Conservation (phyloP, 2,797 vertebrate species). For the Varecia variegata region DNA sequence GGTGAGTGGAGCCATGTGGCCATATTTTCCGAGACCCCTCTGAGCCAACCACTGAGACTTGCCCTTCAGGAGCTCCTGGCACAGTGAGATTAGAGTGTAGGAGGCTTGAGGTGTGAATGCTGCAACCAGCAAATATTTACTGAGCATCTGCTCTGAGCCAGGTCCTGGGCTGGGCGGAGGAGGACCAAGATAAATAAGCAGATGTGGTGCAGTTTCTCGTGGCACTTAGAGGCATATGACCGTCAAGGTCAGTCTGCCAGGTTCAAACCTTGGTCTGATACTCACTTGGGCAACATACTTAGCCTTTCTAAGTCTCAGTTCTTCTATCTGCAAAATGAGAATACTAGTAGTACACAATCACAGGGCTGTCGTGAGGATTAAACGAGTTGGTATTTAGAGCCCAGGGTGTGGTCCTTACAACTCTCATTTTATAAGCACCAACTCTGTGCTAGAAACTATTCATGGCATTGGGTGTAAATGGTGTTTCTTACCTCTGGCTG, state of each 20-base stretch:
- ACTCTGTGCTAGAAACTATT: neutral
- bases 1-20: neutral
- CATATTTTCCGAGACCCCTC: neutral
- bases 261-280: neutral
- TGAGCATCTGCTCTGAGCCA: neutral
- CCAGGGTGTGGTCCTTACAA: neutral
- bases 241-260: neutral
- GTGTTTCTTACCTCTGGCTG: neutral
- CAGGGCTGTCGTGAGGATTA: neutral
- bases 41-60: neutral
- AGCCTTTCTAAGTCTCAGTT: neutral
- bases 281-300: neutral
- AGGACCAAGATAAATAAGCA: neutral
- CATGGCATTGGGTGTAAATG: neutral
- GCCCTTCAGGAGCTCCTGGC: neutral
- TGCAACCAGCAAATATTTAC: no score
- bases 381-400: neutral
- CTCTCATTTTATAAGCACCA: neutral
- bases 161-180: neutral
- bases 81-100: neutral
- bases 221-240: neutral
- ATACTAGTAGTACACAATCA: accelerated
- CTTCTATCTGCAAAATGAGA: neutral
- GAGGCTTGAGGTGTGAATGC: neutral
- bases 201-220: neutral